Evolutionary conservation across 2,888 invertebrate species (phyloP).

Genomic region (Unio delphinus): DNA sequence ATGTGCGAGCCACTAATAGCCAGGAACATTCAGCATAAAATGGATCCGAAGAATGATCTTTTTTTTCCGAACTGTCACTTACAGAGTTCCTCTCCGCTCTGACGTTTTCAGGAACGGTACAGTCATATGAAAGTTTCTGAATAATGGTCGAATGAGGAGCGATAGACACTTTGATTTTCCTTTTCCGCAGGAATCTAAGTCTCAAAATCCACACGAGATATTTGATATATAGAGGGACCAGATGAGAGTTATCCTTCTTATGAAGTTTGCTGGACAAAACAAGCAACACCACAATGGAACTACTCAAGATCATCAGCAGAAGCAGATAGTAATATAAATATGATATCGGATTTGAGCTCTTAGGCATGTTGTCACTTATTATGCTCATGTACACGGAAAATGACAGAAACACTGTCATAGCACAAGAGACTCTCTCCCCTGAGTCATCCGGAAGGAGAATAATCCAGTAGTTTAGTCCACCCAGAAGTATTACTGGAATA

Average conservation of each 20-base stretch:
- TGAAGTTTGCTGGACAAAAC: conserved; percentile 20
- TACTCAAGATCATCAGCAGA: conserved; percentile 19
- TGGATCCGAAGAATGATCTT: too few relatives aligned
- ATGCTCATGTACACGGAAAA: conserved; percentile 30
- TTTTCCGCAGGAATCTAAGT: too few relatives aligned
- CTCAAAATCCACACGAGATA: too few relatives aligned
- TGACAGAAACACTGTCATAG: conserved; percentile 26
- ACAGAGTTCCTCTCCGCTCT: too few relatives aligned
- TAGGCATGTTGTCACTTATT: conserved; percentile 25
- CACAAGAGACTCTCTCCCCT: conserved; percentile 25
- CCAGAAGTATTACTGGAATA: conserved; percentile 21
- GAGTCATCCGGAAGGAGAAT: conserved; percentile 24
- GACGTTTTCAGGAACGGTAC: too few relatives aligned
- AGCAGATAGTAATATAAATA: conserved; percentile 25
- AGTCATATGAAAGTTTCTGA: too few relatives aligned
- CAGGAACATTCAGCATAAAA: too few relatives aligned
- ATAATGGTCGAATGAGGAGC: too few relatives aligned
- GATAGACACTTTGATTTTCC: too few relatives aligned
- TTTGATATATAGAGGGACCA: too few relatives aligned
- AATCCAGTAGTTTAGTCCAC: conserved; percentile 19
- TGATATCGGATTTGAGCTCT: conserved; percentile 24
- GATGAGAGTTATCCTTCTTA: conserved; percentile 1
- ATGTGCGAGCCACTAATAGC: too few relatives aligned
- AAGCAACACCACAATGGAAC: conserved; percentile 12
- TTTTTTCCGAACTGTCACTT: too few relatives aligned